Evolutionary conservation across 2,113 vertebrate species (phyloP).

Genomic region (Percopsis transmontana): DNA sequence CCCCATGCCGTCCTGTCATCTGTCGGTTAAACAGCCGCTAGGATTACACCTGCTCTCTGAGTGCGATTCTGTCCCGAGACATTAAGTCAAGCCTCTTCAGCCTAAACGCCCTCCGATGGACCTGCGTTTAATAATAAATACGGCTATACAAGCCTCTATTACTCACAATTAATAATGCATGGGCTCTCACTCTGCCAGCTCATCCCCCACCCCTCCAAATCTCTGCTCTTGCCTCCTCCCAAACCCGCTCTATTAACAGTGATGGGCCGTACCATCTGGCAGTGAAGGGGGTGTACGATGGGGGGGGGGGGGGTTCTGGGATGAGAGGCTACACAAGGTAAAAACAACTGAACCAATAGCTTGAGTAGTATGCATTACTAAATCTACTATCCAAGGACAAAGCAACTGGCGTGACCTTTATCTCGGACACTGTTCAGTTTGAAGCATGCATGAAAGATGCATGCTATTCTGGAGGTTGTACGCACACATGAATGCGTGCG

Average conservation of each 20-base stretch:
- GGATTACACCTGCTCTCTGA: constrained; percentile 39
- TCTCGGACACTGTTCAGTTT: too few relatives aligned
- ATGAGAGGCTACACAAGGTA: too few relatives aligned
- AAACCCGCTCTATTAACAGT: constrained; percentile 52
- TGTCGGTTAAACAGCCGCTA: constrained; percentile 44
- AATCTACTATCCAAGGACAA: too few relatives aligned
- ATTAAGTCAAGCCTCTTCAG: constrained; percentile 68
- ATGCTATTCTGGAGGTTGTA: not conserved
- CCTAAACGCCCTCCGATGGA: constrained; percentile 61
- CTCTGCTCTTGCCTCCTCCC: constrained; percentile 41
- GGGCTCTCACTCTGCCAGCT: constrained; percentile 15
- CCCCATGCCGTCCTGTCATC: not conserved
- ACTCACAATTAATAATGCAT: constrained; percentile 74
- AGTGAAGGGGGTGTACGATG: not conserved
- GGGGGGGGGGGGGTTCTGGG: not conserved
- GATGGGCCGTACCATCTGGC: constrained; percentile 56
- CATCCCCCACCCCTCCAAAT: constrained; percentile 38
- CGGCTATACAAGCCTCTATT: constrained; percentile 65
- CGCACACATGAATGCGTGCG: constrained; percentile 13
- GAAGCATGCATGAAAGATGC: too few relatives aligned
- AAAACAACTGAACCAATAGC: too few relatives aligned
- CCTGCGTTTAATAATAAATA: constrained; percentile 69
- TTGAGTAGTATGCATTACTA: too few relatives aligned
- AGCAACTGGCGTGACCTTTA: too few relatives aligned
- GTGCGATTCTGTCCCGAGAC: constrained; percentile 47